A percentile compares a stretch with the other conserved stretches of the same genome.
Evolutionary conservation across 2,113 vertebrate genomes (phyloP).

Genomic region (Nycticorax nycticorax): DNA sequence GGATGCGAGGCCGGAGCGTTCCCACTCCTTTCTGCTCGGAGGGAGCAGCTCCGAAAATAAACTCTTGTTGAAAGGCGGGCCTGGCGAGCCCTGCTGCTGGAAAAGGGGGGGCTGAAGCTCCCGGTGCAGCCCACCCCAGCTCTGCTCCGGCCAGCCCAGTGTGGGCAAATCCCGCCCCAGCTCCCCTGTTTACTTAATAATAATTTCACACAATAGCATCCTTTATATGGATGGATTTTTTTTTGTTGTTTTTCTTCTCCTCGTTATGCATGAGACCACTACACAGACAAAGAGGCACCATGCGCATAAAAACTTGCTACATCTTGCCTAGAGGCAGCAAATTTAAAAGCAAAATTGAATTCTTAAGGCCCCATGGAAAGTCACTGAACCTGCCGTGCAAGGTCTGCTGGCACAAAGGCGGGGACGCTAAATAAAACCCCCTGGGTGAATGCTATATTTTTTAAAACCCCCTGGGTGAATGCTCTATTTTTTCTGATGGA

Average conservation of each 20-base stretch:
- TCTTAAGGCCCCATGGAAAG: conserved; percentile 52
- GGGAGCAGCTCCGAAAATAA: neutral
- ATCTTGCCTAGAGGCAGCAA: conserved; percentile 66
- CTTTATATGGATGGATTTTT: conserved; percentile 10
- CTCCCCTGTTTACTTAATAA: neutral
- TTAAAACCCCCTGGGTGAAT: conserved; percentile 20
- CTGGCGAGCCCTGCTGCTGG: neutral
- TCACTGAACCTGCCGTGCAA: conserved; percentile 44
- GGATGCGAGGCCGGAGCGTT: neutral
- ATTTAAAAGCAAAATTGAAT: conserved; percentile 66
- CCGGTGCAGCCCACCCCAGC: neutral
- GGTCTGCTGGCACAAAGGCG: conserved; percentile 38
- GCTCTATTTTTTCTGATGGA: neutral
- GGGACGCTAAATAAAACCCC: conserved; percentile 1
- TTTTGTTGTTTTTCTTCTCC: neutral
- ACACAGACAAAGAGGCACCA: conserved; percentile 71
- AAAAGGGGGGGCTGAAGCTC: neutral
- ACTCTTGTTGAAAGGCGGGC: neutral
- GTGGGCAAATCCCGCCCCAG: neutral
- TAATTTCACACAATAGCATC: conserved; percentile 50
- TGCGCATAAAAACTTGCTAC: conserved; percentile 50
- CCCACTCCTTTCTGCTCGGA: neutral
- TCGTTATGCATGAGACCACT: conserved; percentile 39
- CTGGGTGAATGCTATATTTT: neutral
- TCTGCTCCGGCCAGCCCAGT: neutral